Base-by-base conservation (phyloP, 1,140 invertebrate species). In the Camponotus vicinus region DNA sequence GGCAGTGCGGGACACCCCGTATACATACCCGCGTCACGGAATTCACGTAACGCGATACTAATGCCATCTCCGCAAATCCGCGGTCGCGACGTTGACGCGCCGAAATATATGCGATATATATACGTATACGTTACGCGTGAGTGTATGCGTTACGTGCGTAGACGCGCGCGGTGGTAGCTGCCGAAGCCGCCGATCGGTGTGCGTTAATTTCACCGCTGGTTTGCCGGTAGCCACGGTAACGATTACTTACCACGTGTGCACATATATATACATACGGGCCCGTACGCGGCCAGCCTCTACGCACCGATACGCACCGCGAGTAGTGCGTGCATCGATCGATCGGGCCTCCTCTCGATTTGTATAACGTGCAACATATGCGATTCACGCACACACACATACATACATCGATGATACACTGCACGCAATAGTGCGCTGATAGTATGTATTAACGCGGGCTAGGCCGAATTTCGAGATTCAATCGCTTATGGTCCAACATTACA, bases 141-240 rank as follows among this genome's bases (percentile, higher is more conserved):
- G 34, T n/a, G n/a, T 27, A 32, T 18, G 84, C 11, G 57, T 52
- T 6, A 18, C 49, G 18, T 18, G 49, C 49, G 49, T 52, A 52
- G 21, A 52, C 61, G 61, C 32, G 13, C 45, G 55, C 18, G n/a
- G 7, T 49, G 8, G 45, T 55, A 73, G 64, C 71, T 42, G 73
- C n/a, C 66, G 57, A 89, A 84, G 70, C 69, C 89, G 69, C 59
- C 75, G 67, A 66, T 71, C 83, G 75, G 67, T 77, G 86, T 78
- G 86, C 59, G 86, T 89, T 90, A 92, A 92, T 92, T 92, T 92
- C 90, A 89, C 84, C 89, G 86, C 76, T 71, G 77, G 90, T 90
- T 90, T 86, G 88, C 87, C 88, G 89, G 91, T 91, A 92, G 90
- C 91, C 88, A 84, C 87, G 90, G 88, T 91, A 92, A 92, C 89